phyloP scores from a whole-genome alignment of 2,113 vertebrate genomes.

The Dicaeum eximium region DNA sequence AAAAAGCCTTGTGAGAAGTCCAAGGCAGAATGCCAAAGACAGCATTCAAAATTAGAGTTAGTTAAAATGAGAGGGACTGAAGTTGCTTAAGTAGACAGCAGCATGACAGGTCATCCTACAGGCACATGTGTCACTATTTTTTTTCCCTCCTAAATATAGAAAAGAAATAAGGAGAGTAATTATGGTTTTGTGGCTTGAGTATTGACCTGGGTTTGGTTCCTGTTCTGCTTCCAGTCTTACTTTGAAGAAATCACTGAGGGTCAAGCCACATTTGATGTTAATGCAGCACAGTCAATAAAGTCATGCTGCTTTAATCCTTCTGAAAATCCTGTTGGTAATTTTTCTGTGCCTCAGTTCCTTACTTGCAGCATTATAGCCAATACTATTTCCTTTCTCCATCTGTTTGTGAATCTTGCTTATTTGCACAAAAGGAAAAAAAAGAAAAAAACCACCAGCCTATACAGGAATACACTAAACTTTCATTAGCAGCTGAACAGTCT shows the following conservation, averaged over 20 bases:
- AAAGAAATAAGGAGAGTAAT: conserved; percentile 40
- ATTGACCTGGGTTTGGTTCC: conserved; percentile 50
- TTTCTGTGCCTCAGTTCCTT: conserved; percentile 31
- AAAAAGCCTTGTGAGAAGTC: background rate
- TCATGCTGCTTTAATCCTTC: conserved; percentile 47
- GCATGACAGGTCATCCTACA: background rate
- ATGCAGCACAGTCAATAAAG: conserved; percentile 46
- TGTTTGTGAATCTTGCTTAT: background rate
- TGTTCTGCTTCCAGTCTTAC: conserved; percentile 46
- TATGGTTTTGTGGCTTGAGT: conserved; percentile 53
- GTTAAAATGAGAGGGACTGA: conserved; percentile 14
- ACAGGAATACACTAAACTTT: background rate
- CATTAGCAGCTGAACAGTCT: background rate
- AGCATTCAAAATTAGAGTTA: conserved; percentile 43
- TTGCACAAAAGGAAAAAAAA: background rate
- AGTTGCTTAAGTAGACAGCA: conserved; percentile 24
- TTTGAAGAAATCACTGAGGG: conserved; percentile 49
- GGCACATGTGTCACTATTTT: background rate
- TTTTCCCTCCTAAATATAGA: background rate
- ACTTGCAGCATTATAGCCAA: background rate
- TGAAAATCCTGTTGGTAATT: conserved; percentile 38
- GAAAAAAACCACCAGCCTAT: background rate
- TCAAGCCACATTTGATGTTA: conserved; percentile 59
- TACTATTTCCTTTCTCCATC: conserved; percentile 13
- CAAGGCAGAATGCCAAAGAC: conserved; percentile 36